phyloP scores from a whole-genome alignment of 2,113 vertebrate genomes.

The Plecturocebus donacophilus region DNA sequence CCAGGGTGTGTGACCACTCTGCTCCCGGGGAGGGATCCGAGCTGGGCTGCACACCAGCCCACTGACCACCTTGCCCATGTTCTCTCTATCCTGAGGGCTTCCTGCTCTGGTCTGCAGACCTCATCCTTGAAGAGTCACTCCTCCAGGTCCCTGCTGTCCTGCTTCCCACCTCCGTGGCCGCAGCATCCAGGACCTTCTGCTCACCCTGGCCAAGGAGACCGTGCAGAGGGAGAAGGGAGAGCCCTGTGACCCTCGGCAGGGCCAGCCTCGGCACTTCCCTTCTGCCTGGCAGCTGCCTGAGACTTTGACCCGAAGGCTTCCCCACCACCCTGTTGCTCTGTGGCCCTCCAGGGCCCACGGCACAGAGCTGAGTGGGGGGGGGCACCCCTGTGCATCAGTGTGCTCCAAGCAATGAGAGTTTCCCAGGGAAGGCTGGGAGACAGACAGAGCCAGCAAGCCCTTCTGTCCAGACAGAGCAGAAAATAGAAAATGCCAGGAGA shows the following conservation, averaged over 20 bases:
- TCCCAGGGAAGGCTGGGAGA: neutral
- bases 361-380: neutral
- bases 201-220: neutral
- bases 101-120: neutral
- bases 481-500: slow-evolving; percentile 9
- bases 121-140: neutral
- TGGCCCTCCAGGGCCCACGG: neutral
- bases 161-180: neutral
- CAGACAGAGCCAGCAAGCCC: neutral
- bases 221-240: neutral
- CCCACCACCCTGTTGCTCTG: neutral
- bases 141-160: neutral
- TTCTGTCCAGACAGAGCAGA: slow-evolving; percentile 19
- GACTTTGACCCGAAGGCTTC: neutral
- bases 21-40: neutral
- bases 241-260: neutral
- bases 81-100: neutral
- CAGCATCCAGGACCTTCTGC: neutral
- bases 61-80: neutral
- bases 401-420: neutral
- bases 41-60: neutral
- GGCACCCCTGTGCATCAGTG: neutral
- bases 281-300: neutral
- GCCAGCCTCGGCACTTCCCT: neutral
- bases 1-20: neutral